These are phyloP conservation scores for Scaptomyza cyrtandrae DNA, from an alignment of 2,888 invertebrate species.

Conservation along the genomic window DNA sequence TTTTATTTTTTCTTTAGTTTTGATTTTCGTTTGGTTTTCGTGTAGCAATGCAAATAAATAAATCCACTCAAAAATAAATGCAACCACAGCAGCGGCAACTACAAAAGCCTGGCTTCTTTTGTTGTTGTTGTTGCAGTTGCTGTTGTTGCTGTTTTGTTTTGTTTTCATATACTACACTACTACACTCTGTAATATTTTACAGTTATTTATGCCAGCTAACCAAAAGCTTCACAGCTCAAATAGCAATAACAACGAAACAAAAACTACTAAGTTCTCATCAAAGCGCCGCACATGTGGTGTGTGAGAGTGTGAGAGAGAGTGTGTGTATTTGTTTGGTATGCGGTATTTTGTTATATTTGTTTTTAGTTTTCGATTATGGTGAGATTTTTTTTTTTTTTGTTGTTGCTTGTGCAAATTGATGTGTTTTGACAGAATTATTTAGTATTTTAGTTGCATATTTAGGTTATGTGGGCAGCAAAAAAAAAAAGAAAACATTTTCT, in stretches of 20 bases:
- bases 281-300: background rate
- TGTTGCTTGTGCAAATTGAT: conserved; percentile 9
- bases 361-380: conserved; percentile 11
- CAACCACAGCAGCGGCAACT: conserved; percentile 40
- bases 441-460: conserved; percentile 7
- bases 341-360: conserved; percentile 8
- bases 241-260: conserved; percentile 12
- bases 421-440: conserved; percentile 13
- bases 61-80: conserved; percentile 63
- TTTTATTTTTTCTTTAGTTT: conserved; percentile 24
- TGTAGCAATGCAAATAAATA: conserved; percentile 54
- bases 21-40: conserved; percentile 37
- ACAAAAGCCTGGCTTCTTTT: conserved; percentile 26
- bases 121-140: conserved; percentile 1
- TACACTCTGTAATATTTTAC: conserved; percentile 34
- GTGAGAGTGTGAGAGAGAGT: background rate
- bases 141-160: conserved; percentile 10
- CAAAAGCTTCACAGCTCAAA: conserved; percentile 25
- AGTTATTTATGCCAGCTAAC: conserved; percentile 47
- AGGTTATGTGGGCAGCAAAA: conserved; percentile 3
- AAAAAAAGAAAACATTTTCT: background rate
- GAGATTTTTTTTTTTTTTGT: background rate
- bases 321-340: conserved; percentile 1
- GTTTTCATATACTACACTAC: conserved; percentile 8
- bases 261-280: conserved; percentile 18